Conservation (phyloP, 2,797 vertebrate genomes). For the Microctenopoma steveboyesi region DNA sequence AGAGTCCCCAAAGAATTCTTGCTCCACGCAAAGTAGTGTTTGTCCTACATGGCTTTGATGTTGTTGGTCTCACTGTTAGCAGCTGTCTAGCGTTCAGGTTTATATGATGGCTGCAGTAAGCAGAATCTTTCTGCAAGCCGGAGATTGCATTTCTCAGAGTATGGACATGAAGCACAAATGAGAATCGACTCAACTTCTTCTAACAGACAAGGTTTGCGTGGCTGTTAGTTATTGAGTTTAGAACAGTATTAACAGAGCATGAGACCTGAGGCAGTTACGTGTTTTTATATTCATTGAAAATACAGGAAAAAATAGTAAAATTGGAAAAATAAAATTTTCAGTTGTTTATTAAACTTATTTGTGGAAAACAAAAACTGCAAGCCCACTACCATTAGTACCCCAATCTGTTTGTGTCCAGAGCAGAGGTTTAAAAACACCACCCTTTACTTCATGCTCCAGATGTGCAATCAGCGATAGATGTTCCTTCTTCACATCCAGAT, state of each 20-base stretch:
- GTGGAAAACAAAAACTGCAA: slow-evolving; percentile 7
- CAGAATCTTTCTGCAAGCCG: slow-evolving; percentile 3
- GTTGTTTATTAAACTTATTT: slow-evolving; percentile 16
- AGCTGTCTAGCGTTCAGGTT: background rate
- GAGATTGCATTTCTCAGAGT: slow-evolving; percentile 13
- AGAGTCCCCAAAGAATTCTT: slow-evolving; percentile 29
- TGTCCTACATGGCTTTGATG: slow-evolving; percentile 24
- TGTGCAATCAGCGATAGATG: slow-evolving; percentile 56
- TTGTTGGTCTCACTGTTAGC: slow-evolving; percentile 1
- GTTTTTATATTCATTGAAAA: slow-evolving; percentile 23
- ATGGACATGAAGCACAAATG: slow-evolving; percentile 1
- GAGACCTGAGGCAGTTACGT: slow-evolving; percentile 14
- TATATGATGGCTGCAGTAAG: background rate
- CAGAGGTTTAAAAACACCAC: slow-evolving; percentile 9
- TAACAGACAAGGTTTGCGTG: background rate
- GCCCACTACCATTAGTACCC: background rate
- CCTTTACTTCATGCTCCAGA: slow-evolving; percentile 19
- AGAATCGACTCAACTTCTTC: slow-evolving; percentile 14
- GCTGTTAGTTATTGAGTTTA: slow-evolving; percentile 3
- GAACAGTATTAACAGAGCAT: background rate
- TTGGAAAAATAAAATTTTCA: background rate
- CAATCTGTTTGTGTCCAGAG: background rate
- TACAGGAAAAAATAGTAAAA: too few species aligned
- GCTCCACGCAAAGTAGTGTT: slow-evolving; percentile 7
- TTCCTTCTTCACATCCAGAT: slow-evolving; percentile 46